Evolutionary conservation across 2,888 invertebrate species (phyloP), one percentile per base, ranked within the genome.

Genomic region (Eilema griseolum): DNA sequence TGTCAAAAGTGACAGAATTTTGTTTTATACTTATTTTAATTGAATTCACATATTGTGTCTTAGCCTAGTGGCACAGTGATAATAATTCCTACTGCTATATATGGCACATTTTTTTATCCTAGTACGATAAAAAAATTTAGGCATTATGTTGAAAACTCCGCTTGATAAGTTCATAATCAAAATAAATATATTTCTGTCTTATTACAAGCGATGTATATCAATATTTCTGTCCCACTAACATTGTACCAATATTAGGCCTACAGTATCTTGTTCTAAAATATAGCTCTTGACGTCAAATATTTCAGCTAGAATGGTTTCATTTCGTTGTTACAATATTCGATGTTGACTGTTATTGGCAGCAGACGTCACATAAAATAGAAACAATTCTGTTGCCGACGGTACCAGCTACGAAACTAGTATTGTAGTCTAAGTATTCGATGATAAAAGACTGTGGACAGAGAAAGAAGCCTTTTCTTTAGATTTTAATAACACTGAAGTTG

Each of bases 321-420:
- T n/a, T n/a, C n/a, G n/a, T 52, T 20, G 20, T 8, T n/a, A 52
- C n/a, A 52, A n/a, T 52, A 52, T 52, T n/a, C 10, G n/a, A 52
- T 52, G 20, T 10, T n/a, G 52, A 52, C 24, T 59, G 26, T 26
- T 37, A 41, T 33, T 23, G 63, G 10, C 52, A 60, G n/a, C 37
- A 12, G 31, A 66, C 26, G 28, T 67, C 28, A 61, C 23, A 57
- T 10, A 57, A 33, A 56, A 65, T 16, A 28, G 46, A 46, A 63
- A 46, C 16, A 24, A 24, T 16, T 59, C 10, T 66, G 28, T 66
- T 66, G 57, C 20, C 24, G 37, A 31, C 66, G 20, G 57, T 66
- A 66, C 66, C 52, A 64, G 62, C 56, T 64, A 52, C 52, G 28
- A 26, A 52, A 64, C 37, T 65, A 24, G 20, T 24, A 3, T 26